Percentiles rank a stretch among this genome's conserved stretches.
These are phyloP conservation scores for Leptopilina drosophilae DNA, from an alignment of 2,888 invertebrate genomes.

Conservation along the genomic window DNA sequence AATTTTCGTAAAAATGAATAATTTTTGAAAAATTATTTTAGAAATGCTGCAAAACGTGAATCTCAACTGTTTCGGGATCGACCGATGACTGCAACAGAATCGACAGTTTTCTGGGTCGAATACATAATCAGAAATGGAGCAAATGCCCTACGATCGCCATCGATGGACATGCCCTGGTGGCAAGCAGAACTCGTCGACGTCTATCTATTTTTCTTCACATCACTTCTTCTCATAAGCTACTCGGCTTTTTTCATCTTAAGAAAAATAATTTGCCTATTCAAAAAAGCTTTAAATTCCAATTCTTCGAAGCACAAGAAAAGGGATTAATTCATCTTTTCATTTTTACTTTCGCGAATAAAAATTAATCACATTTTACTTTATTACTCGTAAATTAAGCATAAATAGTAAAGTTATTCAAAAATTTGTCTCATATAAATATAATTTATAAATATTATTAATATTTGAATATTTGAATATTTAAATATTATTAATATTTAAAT, in stretches of 20 bases:
- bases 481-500: no score
- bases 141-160: constrained; percentile 61
- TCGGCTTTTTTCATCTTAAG: not conserved
- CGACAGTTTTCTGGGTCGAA: constrained; percentile 66
- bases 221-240: not conserved
- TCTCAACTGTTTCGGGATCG: constrained; percentile 63
- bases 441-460: no score
- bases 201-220: constrained; percentile 40
- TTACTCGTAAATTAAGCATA: no score
- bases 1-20: no score
- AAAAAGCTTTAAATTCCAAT: not conserved
- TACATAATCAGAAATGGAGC: constrained; percentile 67
- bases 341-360: not conserved
- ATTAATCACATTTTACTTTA: no score
- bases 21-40: constrained; percentile 41
- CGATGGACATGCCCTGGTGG: constrained; percentile 63
- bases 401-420: no score
- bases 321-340: not conserved
- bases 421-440: no score
- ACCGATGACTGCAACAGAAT: constrained; percentile 61
- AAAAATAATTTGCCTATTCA: not conserved
- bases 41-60: constrained; percentile 46
- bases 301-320: not conserved
- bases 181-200: constrained; percentile 64
- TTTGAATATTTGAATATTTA: no score